Percentiles rank a stretch among this genome's conserved stretches.
Evolutionary conservation across 2,113 vertebrate genomes (phyloP).

Genomic region (Calidris pygmaea): DNA sequence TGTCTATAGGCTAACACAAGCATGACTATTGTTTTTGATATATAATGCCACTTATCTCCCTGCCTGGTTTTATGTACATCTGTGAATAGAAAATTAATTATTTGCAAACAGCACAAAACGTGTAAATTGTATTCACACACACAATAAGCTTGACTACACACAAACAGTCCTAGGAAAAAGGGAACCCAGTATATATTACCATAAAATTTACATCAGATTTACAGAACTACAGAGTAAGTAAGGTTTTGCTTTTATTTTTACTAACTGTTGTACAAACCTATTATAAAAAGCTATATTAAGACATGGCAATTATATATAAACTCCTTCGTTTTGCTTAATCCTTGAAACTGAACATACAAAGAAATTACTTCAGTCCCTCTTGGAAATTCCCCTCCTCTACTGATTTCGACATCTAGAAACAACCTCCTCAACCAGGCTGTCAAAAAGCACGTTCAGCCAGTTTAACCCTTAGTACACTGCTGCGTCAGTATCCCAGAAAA

Average conservation of each 20-base stretch:
- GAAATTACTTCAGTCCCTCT: not conserved
- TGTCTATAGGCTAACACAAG: conserved; percentile 16
- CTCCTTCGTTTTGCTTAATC: not conserved
- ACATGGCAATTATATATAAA: not conserved
- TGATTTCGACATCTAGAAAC: not conserved
- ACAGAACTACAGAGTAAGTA: not conserved
- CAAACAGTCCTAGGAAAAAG: not conserved
- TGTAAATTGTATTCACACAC: not conserved
- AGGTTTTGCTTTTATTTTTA: not conserved
- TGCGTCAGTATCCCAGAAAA: not conserved
- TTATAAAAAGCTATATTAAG: not conserved
- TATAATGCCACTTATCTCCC: not conserved
- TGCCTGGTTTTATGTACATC: not conserved
- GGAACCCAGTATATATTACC: not conserved
- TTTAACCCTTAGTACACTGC: not conserved
- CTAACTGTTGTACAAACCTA: not conserved
- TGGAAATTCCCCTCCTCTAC: not conserved
- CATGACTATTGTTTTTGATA: not conserved
- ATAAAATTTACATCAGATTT: not conserved
- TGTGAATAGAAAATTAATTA: not conserved
- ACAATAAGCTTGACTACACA: not conserved
- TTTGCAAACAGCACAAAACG: not conserved
- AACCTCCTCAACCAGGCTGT: not conserved
- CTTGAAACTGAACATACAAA: not conserved
- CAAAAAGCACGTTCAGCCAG: not conserved